Evolutionary conservation across 2,797 vertebrate species (phyloP), one percentile per base, ranked within the genome.

Genomic region (Aeoliscus strigatus): DNA sequence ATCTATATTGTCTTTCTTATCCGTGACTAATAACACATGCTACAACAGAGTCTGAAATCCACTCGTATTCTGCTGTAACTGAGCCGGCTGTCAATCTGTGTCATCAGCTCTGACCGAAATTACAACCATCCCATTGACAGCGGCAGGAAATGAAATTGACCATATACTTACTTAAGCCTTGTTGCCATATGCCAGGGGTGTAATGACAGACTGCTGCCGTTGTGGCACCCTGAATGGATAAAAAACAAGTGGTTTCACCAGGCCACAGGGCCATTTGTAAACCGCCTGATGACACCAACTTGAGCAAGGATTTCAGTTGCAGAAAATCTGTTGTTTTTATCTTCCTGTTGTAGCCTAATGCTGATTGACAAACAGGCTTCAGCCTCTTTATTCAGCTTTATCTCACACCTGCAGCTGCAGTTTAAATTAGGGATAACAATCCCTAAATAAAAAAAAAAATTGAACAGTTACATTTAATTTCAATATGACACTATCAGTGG

Each of bases 81-180:
- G 26, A 41, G 43, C 27, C 33, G 60, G 34, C 54, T 57, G 72
- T 69, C 63, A 76, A 72, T 65, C 51, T 40, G 54, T 34, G 21
- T 18, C 9, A 31, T 61, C 48, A 59, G 32, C 21, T 39, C 32
- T 2, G 39, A 57, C 36, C 36, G 51, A 60, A 66, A 67, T 66
- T 51, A 65, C 57, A 77, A 38, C 39, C 32, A 35, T 36, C 13
- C 15, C 29, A 33, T 14, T 33, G 55, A 58, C 26, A 6, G 15
- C 28, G 44, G 37, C 67, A 78, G 70, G 53, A 77, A 74, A 78
- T 73, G 58, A 77, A 67, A 81, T 66, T 51, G 45, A 73, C 51
- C 38, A 50, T 65, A 63, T 33, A 61, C 65, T 69, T 60, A 46
- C 66, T 75, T 77, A 83, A 81, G 70, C 76, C 51, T 31, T 1